Percentiles rank a stretch among this genome's conserved stretches.
Evolutionary conservation across 1,140 invertebrate species (phyloP).

Genomic region (Drosophila repleta): DNA sequence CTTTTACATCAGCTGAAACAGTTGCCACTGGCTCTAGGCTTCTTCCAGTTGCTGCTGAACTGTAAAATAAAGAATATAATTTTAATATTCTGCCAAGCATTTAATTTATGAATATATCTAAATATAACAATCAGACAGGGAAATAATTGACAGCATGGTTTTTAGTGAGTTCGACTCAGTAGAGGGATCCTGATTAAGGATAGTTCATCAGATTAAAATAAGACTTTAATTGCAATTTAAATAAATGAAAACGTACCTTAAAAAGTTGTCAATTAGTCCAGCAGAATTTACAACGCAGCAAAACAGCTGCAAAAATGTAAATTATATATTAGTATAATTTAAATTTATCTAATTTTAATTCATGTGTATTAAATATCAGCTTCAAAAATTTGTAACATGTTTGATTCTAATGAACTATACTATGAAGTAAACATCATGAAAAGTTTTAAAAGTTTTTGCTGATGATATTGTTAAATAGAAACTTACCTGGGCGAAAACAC

Average conservation of each 20-base stretch:
- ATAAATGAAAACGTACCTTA: slow-evolving; percentile 31
- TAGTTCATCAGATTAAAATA: slow-evolving; percentile 70
- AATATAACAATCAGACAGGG: slow-evolving; percentile 65
- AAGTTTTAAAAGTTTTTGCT: neutral
- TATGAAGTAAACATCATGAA: slow-evolving; percentile 67
- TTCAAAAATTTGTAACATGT: slow-evolving; percentile 74
- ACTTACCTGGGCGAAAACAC: slow-evolving; percentile 13
- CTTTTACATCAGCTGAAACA: too few relatives aligned
- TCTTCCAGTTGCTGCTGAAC: too few relatives aligned
- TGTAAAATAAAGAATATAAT: too few relatives aligned
- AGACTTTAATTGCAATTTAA: neutral
- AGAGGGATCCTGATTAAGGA: slow-evolving; percentile 72
- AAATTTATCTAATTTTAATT: neutral
- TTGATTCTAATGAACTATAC: slow-evolving; percentile 81
- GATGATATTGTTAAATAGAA: too few relatives aligned
- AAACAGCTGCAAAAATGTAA: slow-evolving; percentile 6
- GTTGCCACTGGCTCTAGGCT: too few relatives aligned
- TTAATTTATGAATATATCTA: too few relatives aligned
- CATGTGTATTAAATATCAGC: slow-evolving; percentile 42
- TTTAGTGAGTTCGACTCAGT: slow-evolving; percentile 78
- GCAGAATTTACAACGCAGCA: too few relatives aligned
- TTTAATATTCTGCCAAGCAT: too few relatives aligned
- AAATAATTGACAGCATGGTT: slow-evolving; percentile 76
- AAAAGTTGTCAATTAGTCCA: too few relatives aligned
- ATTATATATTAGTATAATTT: neutral